These are phyloP conservation scores for Paratrypauchen microcephalus DNA, from an alignment of 2,797 vertebrate species.

Conservation along the genomic window DNA sequence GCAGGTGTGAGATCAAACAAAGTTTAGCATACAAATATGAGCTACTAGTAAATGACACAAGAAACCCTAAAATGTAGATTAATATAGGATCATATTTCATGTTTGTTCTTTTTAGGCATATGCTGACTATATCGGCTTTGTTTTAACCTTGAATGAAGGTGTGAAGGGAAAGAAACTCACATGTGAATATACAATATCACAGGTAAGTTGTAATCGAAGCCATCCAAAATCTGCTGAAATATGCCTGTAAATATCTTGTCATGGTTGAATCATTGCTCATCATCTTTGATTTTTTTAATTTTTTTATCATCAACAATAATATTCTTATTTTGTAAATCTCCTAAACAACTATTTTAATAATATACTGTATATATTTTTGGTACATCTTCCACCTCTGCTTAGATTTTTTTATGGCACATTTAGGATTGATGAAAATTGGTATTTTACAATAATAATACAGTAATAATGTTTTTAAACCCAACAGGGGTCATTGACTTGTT, in stretches of 20 bases:
- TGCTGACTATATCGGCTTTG: conserved; percentile 93
- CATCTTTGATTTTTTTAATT: too few relatives aligned
- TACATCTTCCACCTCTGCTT: too few relatives aligned
- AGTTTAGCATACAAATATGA: background rate
- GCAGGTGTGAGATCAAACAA: background rate
- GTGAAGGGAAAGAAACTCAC: conserved; percentile 93
- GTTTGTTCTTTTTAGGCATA: conserved; percentile 80
- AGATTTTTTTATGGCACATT: too few relatives aligned
- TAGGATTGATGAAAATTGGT: too few relatives aligned
- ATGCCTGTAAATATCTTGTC: too few relatives aligned
- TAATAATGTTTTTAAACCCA: background rate
- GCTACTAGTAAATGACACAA: background rate
- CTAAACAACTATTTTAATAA: too few relatives aligned
- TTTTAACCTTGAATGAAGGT: conserved; percentile 90
- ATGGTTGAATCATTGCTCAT: too few relatives aligned
- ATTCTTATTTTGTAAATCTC: too few relatives aligned
- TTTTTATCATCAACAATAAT: too few relatives aligned
- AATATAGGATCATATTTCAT: background rate
- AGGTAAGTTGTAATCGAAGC: conserved; percentile 75
- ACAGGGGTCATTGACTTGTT: background rate
- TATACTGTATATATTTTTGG: too few relatives aligned
- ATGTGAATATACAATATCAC: conserved; percentile 87
- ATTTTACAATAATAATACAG: background rate
- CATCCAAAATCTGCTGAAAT: too few relatives aligned
- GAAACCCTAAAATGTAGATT: background rate